Evolutionary conservation across 64 coral and sea anemone genomes (phyloP).

Genomic region (Stylophora pistillata): DNA sequence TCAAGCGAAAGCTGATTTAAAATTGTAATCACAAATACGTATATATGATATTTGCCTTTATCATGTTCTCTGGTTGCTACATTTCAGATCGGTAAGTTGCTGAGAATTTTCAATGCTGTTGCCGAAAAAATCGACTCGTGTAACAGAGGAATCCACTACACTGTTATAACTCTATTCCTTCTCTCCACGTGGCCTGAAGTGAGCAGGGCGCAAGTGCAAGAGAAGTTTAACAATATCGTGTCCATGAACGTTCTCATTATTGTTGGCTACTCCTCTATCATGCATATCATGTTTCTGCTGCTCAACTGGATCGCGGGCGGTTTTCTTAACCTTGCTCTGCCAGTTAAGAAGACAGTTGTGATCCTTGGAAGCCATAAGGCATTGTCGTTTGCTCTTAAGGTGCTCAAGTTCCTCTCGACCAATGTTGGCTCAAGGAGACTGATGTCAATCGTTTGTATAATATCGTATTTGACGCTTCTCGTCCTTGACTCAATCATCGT

Average conservation of each 20-base stretch:
- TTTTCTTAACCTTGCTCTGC: slow-evolving; percentile 32
- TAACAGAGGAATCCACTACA: slow-evolving; percentile 27
- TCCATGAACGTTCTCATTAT: slow-evolving; percentile 80
- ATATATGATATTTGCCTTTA: background rate
- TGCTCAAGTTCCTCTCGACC: slow-evolving; percentile 54
- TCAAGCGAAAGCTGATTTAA: background rate
- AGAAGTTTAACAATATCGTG: slow-evolving; percentile 62
- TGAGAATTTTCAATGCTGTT: slow-evolving; percentile 42
- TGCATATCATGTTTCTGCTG: slow-evolving; percentile 85
- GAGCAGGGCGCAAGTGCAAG: slow-evolving; percentile 43
- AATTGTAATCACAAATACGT: background rate
- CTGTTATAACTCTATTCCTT: slow-evolving; percentile 37
- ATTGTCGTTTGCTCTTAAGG: slow-evolving; percentile 68
- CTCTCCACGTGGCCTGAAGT: slow-evolving; percentile 74
- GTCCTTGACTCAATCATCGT: slow-evolving; percentile 74
- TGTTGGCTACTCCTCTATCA: slow-evolving; percentile 76
- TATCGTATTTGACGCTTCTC: slow-evolving; percentile 73
- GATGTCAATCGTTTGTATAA: slow-evolving; percentile 75
- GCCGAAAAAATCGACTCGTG: slow-evolving; percentile 51
- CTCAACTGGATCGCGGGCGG: slow-evolving; percentile 69
- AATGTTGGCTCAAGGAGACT: slow-evolving; percentile 70
- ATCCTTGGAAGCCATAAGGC: slow-evolving; percentile 80
- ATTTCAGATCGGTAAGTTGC: slow-evolving; percentile 50
- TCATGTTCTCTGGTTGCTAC: too few species aligned
- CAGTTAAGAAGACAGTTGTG: slow-evolving; percentile 80